These are phyloP conservation scores for Lasiurus borealis DNA, from an alignment of 2,113 vertebrate species.

Conservation along the genomic window DNA sequence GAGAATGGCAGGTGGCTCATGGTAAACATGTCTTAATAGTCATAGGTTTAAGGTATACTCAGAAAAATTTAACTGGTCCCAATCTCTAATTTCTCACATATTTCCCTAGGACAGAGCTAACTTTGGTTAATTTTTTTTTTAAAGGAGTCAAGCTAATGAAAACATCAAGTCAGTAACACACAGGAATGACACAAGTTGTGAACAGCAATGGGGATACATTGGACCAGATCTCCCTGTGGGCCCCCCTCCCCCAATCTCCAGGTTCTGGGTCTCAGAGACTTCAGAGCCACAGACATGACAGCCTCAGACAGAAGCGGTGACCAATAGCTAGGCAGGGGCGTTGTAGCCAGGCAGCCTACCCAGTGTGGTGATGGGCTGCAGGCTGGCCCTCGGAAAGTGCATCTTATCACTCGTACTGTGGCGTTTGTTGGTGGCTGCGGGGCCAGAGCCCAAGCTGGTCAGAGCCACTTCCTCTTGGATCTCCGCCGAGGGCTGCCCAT, in stretches of 20 bases:
- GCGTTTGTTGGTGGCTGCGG: conserved; percentile 90
- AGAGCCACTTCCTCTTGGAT: conserved; percentile 97
- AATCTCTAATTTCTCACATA: not conserved
- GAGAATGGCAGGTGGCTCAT: not conserved
- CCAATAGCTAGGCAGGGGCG: not conserved
- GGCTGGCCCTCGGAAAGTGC: conserved; percentile 92
- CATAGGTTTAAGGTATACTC: not conserved
- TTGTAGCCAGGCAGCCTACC: conserved; percentile 85
- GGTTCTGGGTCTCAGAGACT: not conserved
- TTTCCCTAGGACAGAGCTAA: conserved; percentile 2
- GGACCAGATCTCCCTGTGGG: not conserved
- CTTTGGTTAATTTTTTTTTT: not conserved
- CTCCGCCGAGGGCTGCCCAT: conserved; percentile 95
- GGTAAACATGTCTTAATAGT: not conserved
- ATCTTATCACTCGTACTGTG: conserved; percentile 94
- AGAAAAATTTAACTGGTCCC: not conserved
- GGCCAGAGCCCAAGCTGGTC: conserved; percentile 91
- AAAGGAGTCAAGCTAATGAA: not conserved
- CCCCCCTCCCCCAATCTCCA: not conserved
- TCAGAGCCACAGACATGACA: not conserved
- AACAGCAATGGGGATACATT: not conserved
- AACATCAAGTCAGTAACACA: not conserved
- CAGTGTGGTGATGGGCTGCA: conserved; percentile 96
- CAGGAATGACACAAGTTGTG: not conserved
- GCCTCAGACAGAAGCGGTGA: not conserved